Evolutionary conservation across 2,113 vertebrate genomes (phyloP).

Genomic region (Daboia siamensis): DNA sequence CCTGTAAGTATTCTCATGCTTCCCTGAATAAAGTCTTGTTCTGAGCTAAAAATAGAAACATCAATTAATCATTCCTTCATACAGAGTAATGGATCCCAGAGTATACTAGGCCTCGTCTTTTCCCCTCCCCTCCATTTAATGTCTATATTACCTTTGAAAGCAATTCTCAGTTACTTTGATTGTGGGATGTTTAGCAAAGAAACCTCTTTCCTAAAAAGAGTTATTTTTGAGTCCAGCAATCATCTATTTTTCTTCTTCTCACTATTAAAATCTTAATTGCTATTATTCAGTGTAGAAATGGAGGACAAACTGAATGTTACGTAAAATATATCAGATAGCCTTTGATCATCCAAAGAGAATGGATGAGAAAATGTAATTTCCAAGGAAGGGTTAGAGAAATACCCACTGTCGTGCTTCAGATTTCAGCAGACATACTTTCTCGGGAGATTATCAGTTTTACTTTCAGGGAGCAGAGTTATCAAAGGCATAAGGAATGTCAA

Average conservation of each 20-base stretch:
- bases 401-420: neutral
- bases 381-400: neutral
- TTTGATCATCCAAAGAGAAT: neutral
- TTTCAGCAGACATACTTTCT: neutral
- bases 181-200: neutral
- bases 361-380: neutral
- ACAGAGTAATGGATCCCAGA: neutral
- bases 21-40: conserved; percentile 23
- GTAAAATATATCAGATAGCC: neutral
- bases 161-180: neutral
- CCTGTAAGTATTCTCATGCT: conserved; percentile 59
- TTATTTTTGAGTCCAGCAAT: conserved; percentile 3
- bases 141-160: neutral
- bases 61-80: neutral
- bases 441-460: neutral
- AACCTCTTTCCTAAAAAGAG: neutral
- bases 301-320: neutral
- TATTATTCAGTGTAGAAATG: neutral
- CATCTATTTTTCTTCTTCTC: conserved; percentile 16
- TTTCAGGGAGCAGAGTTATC: neutral
- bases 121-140: neutral
- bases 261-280: conserved; percentile 29
- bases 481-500: neutral
- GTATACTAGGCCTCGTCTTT: neutral
- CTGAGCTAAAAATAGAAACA: conserved; percentile 54